Evolutionary conservation across 2,888 invertebrate species (phyloP), one percentile per base, ranked within the genome.

Genomic region (Andrena bucephala): DNA sequence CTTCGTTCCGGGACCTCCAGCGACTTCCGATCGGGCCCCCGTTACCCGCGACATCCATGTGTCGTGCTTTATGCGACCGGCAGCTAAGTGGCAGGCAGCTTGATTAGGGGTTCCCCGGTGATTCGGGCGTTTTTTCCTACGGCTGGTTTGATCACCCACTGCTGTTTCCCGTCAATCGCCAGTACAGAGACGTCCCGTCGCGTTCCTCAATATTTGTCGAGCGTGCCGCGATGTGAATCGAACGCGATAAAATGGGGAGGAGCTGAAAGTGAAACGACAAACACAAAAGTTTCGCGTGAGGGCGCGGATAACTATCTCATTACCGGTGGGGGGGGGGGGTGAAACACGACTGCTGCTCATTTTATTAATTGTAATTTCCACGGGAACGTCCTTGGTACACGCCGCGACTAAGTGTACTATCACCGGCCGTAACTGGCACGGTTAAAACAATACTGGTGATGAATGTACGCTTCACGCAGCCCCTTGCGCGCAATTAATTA

Each of bases 401-500:
- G 59, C 31, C 42, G 16, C 70, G 54, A 8, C 81, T 81, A 75
- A 84, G 76, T 72, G 48, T 69, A 76, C 71, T 69, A 79, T 75
- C 79, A 76, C 72, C 72, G 75, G 20, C 57, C 57, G 66, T 59
- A 78, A 83, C 78, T 67, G 69, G 72, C 83, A 79, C 75, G 71
- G 78, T 83, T 78, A 76, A 83, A 83, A 81, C 87, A 83, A 87
- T 87, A 81, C 87, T 76, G 76, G 77, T 87, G 87, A 87, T 81
- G 83, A 87, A 87, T 87, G 85, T 74, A 76, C 80, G 87, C 74
- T 76, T 87, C 85, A 81, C 87, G 77, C 77, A 81, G 78, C 81
- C 77, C 81, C 78, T 73, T 76, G 63, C 74, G 81, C 85, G 81
- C 83, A 81, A 87, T 87, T 87, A 87, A 87, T 87, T 87, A 87